Evolutionary conservation across 2,888 invertebrate genomes (phyloP).

Genomic region (Crematogaster levior): DNA sequence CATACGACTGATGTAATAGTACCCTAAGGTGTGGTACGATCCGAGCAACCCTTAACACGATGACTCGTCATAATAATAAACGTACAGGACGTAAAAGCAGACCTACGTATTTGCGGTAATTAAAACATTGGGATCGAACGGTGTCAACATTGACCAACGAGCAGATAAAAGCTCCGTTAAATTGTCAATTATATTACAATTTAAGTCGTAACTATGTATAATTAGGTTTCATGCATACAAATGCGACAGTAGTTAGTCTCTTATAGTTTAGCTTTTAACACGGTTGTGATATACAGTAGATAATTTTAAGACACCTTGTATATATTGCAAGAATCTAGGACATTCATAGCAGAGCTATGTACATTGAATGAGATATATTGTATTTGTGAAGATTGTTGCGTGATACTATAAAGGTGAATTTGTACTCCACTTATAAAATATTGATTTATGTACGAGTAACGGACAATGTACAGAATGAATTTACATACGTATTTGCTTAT

Average conservation of each 20-base stretch:
- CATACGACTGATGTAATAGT: slow-evolving; percentile 20
- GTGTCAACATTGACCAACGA: not conserved
- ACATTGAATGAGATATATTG: slow-evolving; percentile 5
- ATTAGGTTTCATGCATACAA: not conserved
- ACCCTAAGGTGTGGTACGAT: slow-evolving; percentile 10
- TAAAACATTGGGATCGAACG: not conserved
- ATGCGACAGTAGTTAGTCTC: not conserved
- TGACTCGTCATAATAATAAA: slow-evolving; percentile 38
- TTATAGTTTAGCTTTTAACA: not conserved
- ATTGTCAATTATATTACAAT: not conserved
- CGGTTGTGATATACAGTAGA: not conserved
- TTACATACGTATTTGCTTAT: slow-evolving; percentile 45
- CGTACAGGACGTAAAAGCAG: not conserved
- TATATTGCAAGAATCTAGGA: not conserved
- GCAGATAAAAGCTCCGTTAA: not conserved
- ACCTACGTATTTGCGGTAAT: not conserved
- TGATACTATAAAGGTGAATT: not conserved
- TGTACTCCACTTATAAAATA: slow-evolving; percentile 20
- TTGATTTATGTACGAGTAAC: slow-evolving; percentile 32
- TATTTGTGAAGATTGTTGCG: slow-evolving; percentile 17
- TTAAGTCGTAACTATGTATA: slow-evolving; percentile 7
- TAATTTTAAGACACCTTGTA: not conserved
- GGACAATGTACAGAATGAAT: slow-evolving; percentile 11
- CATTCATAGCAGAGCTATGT: not conserved
- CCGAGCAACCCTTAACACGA: not conserved